These are phyloP conservation scores for Sinhomidia bicolor DNA, from an alignment of 2,888 invertebrate species.

Conservation along the genomic window DNA sequence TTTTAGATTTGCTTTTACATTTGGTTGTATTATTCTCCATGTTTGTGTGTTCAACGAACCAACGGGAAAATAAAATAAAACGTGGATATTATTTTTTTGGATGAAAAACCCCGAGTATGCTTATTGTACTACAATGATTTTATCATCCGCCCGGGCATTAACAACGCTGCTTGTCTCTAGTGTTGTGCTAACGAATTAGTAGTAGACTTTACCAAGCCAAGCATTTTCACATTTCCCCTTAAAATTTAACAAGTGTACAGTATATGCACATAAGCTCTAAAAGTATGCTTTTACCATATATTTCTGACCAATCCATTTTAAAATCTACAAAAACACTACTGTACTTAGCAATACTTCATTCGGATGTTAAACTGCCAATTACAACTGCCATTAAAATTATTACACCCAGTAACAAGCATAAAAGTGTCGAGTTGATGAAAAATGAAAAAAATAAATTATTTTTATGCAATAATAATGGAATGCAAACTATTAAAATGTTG, in stretches of 20 bases:
- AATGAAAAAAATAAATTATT: too few species aligned
- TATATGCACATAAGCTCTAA: too few species aligned
- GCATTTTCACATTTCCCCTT: slow-evolving; percentile 22
- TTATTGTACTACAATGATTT: background rate
- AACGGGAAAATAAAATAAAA: background rate
- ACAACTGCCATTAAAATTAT: background rate
- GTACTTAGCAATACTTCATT: background rate
- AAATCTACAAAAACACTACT: background rate
- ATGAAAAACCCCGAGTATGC: background rate
- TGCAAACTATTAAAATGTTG: too few species aligned
- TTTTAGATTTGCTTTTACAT: slow-evolving; percentile 46
- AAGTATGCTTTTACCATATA: background rate
- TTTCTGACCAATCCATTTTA: background rate
- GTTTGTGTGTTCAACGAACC: slow-evolving; percentile 38
- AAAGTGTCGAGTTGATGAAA: too few species aligned
- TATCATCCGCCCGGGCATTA: background rate
- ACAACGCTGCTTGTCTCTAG: background rate
- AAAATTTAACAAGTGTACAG: background rate
- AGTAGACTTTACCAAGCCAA: background rate
- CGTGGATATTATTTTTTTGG: background rate
- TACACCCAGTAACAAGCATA: too few species aligned
- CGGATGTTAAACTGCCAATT: background rate
- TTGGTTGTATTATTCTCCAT: background rate
- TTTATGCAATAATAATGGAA: too few species aligned
- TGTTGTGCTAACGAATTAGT: slow-evolving; percentile 25